A percentile compares a stretch with the other conserved stretches of the same genome.
phyloP scores from a whole-genome alignment of 2,888 invertebrate species.

The Listrodromus nycthemerus region DNA sequence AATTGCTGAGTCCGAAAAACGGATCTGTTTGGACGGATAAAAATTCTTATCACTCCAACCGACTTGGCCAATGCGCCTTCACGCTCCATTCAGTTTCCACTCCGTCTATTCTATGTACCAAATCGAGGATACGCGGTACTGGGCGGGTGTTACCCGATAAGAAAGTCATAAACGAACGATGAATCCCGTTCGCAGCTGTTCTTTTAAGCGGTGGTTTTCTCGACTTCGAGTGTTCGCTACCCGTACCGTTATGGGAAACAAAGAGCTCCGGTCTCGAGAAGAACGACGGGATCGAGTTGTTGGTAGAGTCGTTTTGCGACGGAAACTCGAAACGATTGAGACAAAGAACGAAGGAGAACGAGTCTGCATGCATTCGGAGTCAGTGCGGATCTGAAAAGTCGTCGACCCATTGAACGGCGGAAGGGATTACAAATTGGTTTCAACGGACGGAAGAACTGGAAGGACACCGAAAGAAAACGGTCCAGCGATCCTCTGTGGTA shows the following conservation, averaged over 20 bases:
- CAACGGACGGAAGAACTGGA: background rate
- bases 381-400: slow-evolving; percentile 7
- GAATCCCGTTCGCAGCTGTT: slow-evolving; percentile 48
- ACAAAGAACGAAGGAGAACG: background rate
- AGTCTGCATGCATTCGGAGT: background rate
- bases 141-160: slow-evolving; percentile 33
- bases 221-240: background rate
- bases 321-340: background rate
- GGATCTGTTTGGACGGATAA: background rate
- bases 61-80: background rate
- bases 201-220: slow-evolving; percentile 33
- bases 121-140: slow-evolving; percentile 1
- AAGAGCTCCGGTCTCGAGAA: slow-evolving; percentile 5
- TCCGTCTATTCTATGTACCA: background rate
- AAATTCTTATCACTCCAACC: background rate
- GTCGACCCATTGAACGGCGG: slow-evolving; percentile 3
- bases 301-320: background rate
- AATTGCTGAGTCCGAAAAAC: background rate
- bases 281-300: background rate
- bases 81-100: background rate
- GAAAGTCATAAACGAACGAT: slow-evolving; percentile 47
- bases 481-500: background rate
- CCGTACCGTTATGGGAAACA: slow-evolving; percentile 23
- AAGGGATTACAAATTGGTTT: background rate
- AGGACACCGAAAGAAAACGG: background rate